phyloP scores from a whole-genome alignment of 2,797 vertebrate species.

The Channa striata region DNA sequence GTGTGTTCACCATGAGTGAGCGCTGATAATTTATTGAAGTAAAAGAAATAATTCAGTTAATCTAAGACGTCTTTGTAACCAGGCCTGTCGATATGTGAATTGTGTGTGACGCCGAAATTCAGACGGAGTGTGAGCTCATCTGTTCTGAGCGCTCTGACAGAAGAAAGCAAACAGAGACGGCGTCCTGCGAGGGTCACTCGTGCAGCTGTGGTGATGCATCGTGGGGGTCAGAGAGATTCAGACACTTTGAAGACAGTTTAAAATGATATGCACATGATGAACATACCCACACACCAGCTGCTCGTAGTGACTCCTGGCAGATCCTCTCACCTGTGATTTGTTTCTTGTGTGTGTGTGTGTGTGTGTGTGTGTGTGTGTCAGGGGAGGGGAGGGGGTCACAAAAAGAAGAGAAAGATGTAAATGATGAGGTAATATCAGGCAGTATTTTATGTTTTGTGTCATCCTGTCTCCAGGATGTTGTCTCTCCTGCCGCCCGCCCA shows the following conservation, averaged over 20 bases:
- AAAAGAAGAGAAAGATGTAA: not conserved
- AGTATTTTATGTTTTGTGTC: too few species aligned
- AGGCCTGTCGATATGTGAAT: too few species aligned
- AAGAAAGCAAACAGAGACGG: constrained; percentile 15
- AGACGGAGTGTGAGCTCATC: not conserved
- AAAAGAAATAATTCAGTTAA: too few species aligned
- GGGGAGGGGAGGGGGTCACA: not conserved
- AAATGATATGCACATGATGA: not conserved
- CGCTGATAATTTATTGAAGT: too few species aligned
- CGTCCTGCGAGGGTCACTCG: not conserved
- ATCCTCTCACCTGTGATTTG: constrained; percentile 6
- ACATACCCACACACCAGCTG: not conserved
- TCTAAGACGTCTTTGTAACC: too few species aligned
- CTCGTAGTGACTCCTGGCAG: not conserved
- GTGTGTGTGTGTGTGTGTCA: not conserved
- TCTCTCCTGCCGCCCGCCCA: too few species aligned
- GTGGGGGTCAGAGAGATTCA: constrained; percentile 14
- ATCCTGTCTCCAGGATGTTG: too few species aligned
- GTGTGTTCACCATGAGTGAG: not conserved
- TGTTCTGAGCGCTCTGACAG: not conserved
- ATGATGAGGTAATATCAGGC: too few species aligned
- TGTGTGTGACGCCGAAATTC: not conserved
- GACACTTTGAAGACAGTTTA: constrained; percentile 14
- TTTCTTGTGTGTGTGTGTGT: not conserved
- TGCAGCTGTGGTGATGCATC: constrained; percentile 1